Conservation (phyloP, 2,113 vertebrate species). For the Heteronetta atricapilla region DNA sequence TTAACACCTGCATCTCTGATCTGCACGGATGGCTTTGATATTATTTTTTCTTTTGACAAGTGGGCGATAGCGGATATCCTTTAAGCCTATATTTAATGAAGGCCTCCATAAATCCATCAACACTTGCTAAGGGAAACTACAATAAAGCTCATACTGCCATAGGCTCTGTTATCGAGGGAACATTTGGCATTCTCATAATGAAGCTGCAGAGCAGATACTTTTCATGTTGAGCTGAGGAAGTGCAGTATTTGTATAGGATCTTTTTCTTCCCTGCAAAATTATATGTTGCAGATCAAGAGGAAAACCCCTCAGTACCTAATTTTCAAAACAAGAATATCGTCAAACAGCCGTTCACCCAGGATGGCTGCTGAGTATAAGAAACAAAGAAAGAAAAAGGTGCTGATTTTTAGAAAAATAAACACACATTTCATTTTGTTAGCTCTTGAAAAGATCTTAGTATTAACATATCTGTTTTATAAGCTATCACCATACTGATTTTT, state of each 20-base stretch:
- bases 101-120: constrained; percentile 75
- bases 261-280: not conserved
- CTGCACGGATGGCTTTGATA: constrained; percentile 62
- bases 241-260: not conserved
- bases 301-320: not conserved
- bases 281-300: not conserved
- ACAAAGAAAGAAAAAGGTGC: not conserved
- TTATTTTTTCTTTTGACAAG: constrained; percentile 60
- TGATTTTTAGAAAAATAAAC: not conserved
- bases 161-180: not conserved
- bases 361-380: not conserved
- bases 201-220: constrained; percentile 20
- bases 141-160: constrained; percentile 57
- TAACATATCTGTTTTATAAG: not conserved
- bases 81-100: constrained; percentile 77
- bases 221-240: constrained; percentile 28
- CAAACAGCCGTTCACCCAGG: not conserved
- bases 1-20: constrained; percentile 70
- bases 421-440: not conserved
- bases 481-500: not conserved
- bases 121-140: constrained; percentile 68
- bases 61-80: constrained; percentile 73
- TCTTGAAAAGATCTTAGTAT: not conserved
- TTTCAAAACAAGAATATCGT: not conserved
- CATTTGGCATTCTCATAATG: constrained; percentile 43